A percentile compares a stretch with the other conserved stretches of the same genome.
Evolutionary conservation across 2,888 invertebrate species (phyloP).

Genomic region (Oxyteleia sp.): DNA sequence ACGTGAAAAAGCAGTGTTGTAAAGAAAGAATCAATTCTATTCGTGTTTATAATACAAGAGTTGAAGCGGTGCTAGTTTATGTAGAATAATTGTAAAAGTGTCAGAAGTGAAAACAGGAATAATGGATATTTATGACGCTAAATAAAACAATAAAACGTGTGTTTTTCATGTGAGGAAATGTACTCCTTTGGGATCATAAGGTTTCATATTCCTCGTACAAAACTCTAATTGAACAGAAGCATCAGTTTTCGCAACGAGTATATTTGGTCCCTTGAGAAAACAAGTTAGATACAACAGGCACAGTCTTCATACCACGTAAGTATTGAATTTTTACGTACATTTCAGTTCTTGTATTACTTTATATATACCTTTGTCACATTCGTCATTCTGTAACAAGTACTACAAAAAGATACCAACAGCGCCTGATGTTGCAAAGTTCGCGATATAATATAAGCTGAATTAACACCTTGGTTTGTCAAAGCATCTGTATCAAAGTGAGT

Average conservation of each 20-base stretch:
- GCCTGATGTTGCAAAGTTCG: not conserved
- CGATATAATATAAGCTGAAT: not conserved
- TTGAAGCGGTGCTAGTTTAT: not conserved
- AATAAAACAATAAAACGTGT: constrained; percentile 14
- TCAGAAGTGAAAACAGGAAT: constrained; percentile 16
- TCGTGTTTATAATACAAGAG: constrained; percentile 1
- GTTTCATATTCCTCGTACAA: constrained; percentile 22
- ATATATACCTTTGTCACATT: not conserved
- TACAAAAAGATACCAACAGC: not conserved
- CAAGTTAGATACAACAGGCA: constrained; percentile 18
- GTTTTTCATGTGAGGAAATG: constrained; percentile 10
- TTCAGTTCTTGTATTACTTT: constrained; percentile 6
- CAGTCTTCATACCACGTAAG: constrained; percentile 4
- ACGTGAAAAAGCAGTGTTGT: not conserved
- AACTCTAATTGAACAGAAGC: constrained; percentile 41
- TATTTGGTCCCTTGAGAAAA: constrained; percentile 21
- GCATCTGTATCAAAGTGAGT: not conserved
- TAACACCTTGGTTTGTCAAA: not conserved
- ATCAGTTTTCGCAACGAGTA: constrained; percentile 33
- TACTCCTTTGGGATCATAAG: constrained; percentile 22
- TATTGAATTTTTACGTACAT: constrained; percentile 24
- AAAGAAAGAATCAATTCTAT: not conserved
- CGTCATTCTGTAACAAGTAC: not conserved
- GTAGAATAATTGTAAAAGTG: constrained; percentile 26
- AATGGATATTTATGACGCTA: constrained; percentile 11